Base-by-base conservation (phyloP, 1,140 invertebrate species). In the Sycophila sp. region DNA sequence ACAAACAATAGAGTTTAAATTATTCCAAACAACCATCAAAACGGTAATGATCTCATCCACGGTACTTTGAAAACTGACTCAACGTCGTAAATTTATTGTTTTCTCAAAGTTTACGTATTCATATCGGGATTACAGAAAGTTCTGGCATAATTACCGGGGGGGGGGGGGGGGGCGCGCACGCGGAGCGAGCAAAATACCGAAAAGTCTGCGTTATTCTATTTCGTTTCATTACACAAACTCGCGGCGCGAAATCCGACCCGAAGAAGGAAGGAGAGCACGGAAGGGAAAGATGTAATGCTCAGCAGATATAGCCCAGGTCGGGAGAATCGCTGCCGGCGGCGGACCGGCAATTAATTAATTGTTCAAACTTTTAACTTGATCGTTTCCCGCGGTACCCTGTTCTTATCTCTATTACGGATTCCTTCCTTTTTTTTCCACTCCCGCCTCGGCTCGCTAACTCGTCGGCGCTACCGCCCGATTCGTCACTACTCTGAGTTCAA, bases 331-430 rank as follows among this genome's bases (percentile, higher is more conserved):
- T 59, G 30, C 59, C 69, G 62, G 62, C 19, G 19, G 42, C 63
- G 19, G 42, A 68, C 24, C 36, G 36, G 72, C 74, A 66, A 77
- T 81, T 82, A 80, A 82, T 82, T 80, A 81, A 81, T 81, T 77
- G 74, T 69, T 73, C 69, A 45, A 78, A 80, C 76, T 80, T 81
- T 80, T 78, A 77, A 80, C 76, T 75, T 71, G 76, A 76, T 80
- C 79, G 73, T 76, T 69, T 72, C 66, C n/a, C 65, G 30, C 55
- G 30, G 42, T 40, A 7, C 36, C 34, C n/a, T 47, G 38, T 68
- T 38, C 68, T 26, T 71, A 19, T 49, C 34, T 69, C 55, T 40
- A 51, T 72, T 60, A 72, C 13, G 34, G 34, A 56, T 62, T 30
- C 22, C n/a, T 17, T 40, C n/a, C 22, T 51, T 32, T 32, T 45